A percentile compares a stretch with the other conserved stretches of the same genome.
Evolutionary conservation across 2,888 invertebrate genomes (phyloP).

Genomic region (Linyphia triangularis): DNA sequence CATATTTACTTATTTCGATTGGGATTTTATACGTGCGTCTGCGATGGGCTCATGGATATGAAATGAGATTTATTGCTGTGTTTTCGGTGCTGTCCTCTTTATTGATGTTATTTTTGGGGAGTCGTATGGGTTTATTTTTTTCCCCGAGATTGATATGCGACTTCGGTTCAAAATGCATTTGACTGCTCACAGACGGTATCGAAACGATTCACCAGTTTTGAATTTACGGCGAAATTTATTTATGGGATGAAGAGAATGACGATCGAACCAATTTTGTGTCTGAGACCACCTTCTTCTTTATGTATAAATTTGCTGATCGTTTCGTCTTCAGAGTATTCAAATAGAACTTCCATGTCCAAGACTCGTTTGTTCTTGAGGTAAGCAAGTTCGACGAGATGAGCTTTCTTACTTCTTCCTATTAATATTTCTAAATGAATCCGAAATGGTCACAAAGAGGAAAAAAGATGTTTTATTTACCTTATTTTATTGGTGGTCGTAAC

Average conservation of each 20-base stretch:
- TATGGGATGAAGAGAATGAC: background rate
- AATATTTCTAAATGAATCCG: too few species aligned
- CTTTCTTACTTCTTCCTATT: too few species aligned
- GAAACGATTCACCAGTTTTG: slow-evolving; percentile 33
- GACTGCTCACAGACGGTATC: slow-evolving; percentile 34
- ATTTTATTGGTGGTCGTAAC: too few species aligned
- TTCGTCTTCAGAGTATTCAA: background rate
- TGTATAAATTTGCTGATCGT: background rate
- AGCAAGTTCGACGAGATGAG: too few species aligned
- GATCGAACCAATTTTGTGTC: background rate
- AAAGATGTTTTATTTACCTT: too few species aligned
- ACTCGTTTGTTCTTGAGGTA: too few species aligned
- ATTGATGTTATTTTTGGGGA: background rate
- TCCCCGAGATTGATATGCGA: background rate
- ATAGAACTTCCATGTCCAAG: background rate
- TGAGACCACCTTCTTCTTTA: background rate
- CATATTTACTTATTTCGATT: slow-evolving; percentile 41
- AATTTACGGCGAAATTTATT: slow-evolving; percentile 13
- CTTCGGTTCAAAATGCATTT: slow-evolving; percentile 65
- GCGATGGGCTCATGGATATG: background rate
- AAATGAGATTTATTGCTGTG: slow-evolving; percentile 18
- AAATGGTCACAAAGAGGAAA: too few species aligned
- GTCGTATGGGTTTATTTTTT: background rate
- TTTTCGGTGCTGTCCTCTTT: slow-evolving; percentile 2
- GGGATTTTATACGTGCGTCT: slow-evolving; percentile 12